Evolutionary conservation across 2,797 vertebrate genomes (phyloP), one percentile per base, ranked within the genome.

Genomic region (Setipinna tenuifilis): DNA sequence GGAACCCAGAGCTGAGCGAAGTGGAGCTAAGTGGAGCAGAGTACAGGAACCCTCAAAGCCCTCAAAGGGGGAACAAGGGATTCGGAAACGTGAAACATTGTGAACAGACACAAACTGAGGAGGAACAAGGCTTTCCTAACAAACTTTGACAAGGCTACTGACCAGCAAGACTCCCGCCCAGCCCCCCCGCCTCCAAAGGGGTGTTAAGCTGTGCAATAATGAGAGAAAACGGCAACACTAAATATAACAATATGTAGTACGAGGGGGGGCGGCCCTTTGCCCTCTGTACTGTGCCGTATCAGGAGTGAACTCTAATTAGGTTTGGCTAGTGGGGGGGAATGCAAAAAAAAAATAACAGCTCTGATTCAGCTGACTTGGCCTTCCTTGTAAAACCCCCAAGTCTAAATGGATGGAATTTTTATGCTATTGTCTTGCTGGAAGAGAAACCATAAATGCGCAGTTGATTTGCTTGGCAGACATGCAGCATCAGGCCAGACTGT

Each of bases 1-100:
- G 59, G 75, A 81, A 83, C 19, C 83, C 78, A 85, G 83, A 71
- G 85, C 54, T 65, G 61, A 85, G 82, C 12, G 25, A 54, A 62
- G 75, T 57, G 50, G 50, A 54, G 50, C 14, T 9, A 7, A 54
- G 50, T 9, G 50, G 50, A 65, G 61, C 6, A 14, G 28, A 71
- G 68, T 6, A 71, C 12, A 16, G 25, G 12, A 71, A 19, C 17
- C 71, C 35, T 21, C 6, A 44, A 78, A 21, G 71, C 35, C 0
- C n/a, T n/a, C 17, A 44, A 78, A 12, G 31, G 71, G 31, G 41
- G 19, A 19, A 35, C 17, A 6, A 19, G 31, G 31, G 31, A 78
- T 12, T 44, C 17, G 71, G 50, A 54, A 54, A 41, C 3, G 6
- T 21, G 19, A 11, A 78, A 78, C 19, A 21, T 21, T 78, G 35